Conservation (phyloP, 2,113 vertebrate species). For the Emydocephalus ijimae region DNA sequence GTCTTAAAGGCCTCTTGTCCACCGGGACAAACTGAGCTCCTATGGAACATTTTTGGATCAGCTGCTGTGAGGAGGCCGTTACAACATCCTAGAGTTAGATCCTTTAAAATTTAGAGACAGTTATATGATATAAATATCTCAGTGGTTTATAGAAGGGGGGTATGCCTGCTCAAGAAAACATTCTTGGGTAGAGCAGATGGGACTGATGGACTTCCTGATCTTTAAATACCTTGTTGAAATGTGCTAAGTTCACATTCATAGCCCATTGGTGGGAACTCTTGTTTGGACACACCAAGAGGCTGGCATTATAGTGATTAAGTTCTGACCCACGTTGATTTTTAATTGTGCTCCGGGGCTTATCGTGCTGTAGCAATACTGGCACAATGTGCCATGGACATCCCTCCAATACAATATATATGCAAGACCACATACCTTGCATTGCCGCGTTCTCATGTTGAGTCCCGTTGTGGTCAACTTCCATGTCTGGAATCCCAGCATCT, state of each 20-base stretch:
- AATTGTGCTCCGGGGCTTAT: not conserved
- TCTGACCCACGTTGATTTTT: not conserved
- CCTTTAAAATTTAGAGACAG: not conserved
- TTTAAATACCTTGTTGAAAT: not conserved
- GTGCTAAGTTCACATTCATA: too few relatives aligned
- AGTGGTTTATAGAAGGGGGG: not conserved
- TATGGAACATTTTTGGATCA: not conserved
- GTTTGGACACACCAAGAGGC: too few relatives aligned
- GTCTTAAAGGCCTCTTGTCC: too few relatives aligned
- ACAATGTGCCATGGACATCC: not conserved
- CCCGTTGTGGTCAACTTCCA: constrained; percentile 80
- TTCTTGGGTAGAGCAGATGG: not conserved
- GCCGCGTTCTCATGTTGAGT: constrained; percentile 78
- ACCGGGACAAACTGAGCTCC: too few relatives aligned
- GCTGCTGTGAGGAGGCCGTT: not conserved
- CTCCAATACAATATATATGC: not conserved
- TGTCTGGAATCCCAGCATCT: constrained; percentile 83
- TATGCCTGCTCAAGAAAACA: not conserved
- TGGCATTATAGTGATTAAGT: not conserved
- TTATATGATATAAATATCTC: not conserved
- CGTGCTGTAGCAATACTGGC: not conserved
- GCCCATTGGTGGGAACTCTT: not conserved
- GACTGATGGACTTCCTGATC: not conserved
- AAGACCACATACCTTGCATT: constrained; percentile 77
- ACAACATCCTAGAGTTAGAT: not conserved